These are phyloP conservation scores for Nymphalis io DNA, from an alignment of 1,140 invertebrate genomes.

Conservation along the genomic window DNA sequence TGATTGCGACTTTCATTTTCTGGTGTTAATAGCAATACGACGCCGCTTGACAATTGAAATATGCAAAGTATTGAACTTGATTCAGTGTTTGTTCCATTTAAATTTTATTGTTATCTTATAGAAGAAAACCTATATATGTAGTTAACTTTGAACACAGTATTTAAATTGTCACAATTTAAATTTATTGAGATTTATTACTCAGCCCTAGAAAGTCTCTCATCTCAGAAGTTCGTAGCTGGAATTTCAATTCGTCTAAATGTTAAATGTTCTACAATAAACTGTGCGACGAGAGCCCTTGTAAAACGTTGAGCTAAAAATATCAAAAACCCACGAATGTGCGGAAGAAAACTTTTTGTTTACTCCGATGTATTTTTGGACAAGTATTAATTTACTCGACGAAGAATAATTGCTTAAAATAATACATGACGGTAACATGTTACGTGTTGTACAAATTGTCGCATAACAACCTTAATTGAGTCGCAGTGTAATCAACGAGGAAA, in stretches of 20 bases:
- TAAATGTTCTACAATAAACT: not conserved
- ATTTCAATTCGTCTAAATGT: slow-evolving; percentile 15
- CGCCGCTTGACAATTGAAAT: too few relatives aligned
- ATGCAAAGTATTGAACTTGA: too few relatives aligned
- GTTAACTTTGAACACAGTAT: not conserved
- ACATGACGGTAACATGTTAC: not conserved
- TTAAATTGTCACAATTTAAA: slow-evolving; percentile 13
- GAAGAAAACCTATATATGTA: not conserved
- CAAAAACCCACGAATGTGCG: not conserved
- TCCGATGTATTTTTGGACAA: not conserved
- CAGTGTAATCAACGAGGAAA: too few relatives aligned
- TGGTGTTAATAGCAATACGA: too few relatives aligned
- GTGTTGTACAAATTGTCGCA: not conserved
- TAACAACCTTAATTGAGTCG: too few relatives aligned
- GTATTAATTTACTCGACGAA: not conserved
- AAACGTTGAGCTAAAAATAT: slow-evolving; percentile 5
- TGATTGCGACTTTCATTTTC: too few relatives aligned
- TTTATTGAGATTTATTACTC: slow-evolving; percentile 20
- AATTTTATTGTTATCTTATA: not conserved
- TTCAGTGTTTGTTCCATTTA: too few relatives aligned
- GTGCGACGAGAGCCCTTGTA: not conserved
- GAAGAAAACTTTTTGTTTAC: not conserved
- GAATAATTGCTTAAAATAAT: not conserved
- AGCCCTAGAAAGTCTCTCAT: slow-evolving; percentile 23
- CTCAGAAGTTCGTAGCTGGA: slow-evolving; percentile 5